Evolutionary conservation across 1,140 invertebrate species (phyloP), one percentile per base, ranked within the genome.

Genomic region (Nephotettix cincticeps): DNA sequence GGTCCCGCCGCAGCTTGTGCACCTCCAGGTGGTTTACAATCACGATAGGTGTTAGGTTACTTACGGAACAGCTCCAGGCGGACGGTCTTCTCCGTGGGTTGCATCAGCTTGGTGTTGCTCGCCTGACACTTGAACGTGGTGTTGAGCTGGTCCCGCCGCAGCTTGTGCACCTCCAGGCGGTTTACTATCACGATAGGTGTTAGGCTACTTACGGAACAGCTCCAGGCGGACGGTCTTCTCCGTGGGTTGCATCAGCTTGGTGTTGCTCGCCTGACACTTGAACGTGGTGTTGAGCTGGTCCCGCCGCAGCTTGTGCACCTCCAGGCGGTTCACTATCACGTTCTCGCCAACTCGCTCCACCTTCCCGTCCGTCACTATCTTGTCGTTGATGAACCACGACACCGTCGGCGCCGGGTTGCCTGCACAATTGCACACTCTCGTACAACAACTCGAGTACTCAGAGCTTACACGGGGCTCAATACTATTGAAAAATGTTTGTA

Each of bases 181-280:
- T 93, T 93, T 51, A 93, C 90, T 11, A 93, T 88, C 17, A 93
- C 87, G 76, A n/a, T n/a, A n/a, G n/a, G n/a, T n/a, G n/a, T n/a
- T n/a, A n/a, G n/a, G n/a, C n/a, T 36, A 36, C 90, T 90, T 81
- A 94, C 92, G 82, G 76, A 92, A 86, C 82, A 94, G 86, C 80
- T 93, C 91, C 76, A 93, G 83, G 75, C 91, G 82, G 73, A 92
- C 89, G 68, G 87, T 90, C 78, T 90, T 90, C 79, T 93, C 91
- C 56, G 89, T 84, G 0, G 93, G 91, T 74, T 89, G 87, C 77
- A 91, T 92, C 28, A 94, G 86, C 76, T 94, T 91, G 19, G 93
- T 94, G 79, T 95, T 96, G 63, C 88, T 89, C 0, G 93, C 93
- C 78, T 90, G 89, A 80, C 94, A 95, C 80, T 91, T 93, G 81